Evolutionary conservation across 2,888 invertebrate genomes (phyloP), one percentile per base, ranked within the genome.

Genomic region (Liodrosophila aerea): DNA sequence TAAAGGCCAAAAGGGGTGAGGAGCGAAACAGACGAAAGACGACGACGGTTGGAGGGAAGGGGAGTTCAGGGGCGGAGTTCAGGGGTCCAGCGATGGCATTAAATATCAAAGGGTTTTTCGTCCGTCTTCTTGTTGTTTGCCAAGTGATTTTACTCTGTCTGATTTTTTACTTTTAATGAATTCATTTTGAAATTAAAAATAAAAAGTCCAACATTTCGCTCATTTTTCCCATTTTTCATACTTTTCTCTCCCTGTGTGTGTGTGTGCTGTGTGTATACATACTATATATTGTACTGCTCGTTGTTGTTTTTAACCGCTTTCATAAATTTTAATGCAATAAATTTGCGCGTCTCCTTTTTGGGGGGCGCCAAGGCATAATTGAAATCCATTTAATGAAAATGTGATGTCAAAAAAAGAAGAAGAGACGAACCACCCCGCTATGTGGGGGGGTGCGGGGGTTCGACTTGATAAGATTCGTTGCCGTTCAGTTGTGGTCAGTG

Each of bases 381-480:
- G 81, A 86, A 86, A 85, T 81, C 85, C 81, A 69, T 86, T 81
- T 81, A 81, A 82, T 86, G 83, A 86, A 85, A 84, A 81, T 70
- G 65, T 64, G 81, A 64, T 84, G 73, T 76, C 86, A 72, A 76
- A 65, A 22, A 62, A 77, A 62, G 56, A n/a, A n/a, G n/a, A n/a
- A n/a, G n/a, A n/a, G n/a, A n/a, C 60, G 45, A 62, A 9, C 16
- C 15, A 4, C 7, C 8, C 31, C 12, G 5, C 15, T n/a, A 8
- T 22, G 5, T 44, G 13, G 11, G 1, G n/a, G n/a, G 13, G 11
- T 16, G 4, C 15, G 15, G 7, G 31, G 29, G 40, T 31, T 16
- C 13, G 22, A 22, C 33, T 45, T 22, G 62, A 53, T 74, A 69
- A 70, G 73, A 73, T 41, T 49, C 31, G 27, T 9, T 11, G 11